Evolutionary conservation across 1,140 invertebrate species (phyloP).

Genomic region (Rhopalosiphum maidis): DNA sequence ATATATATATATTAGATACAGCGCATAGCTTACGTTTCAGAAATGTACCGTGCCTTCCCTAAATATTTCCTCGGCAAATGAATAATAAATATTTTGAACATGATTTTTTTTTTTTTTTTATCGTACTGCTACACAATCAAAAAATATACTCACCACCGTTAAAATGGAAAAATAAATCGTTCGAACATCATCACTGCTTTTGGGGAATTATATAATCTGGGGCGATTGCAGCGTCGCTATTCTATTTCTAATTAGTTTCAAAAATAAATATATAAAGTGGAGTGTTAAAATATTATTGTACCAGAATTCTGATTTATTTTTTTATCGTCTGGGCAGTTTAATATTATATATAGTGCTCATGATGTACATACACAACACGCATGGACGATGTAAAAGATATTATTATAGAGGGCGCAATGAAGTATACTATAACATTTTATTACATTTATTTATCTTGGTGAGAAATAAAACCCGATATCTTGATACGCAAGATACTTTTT

Average conservation of each 20-base stretch:
- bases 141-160: neutral
- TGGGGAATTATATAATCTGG: neutral
- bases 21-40: too few relatives aligned
- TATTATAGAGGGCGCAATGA: neutral
- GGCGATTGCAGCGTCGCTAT: neutral
- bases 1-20: too few relatives aligned
- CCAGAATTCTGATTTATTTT: neutral
- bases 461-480: neutral
- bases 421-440: neutral
- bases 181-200: neutral
- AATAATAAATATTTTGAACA: too few relatives aligned
- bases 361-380: neutral
- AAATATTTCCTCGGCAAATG: too few relatives aligned
- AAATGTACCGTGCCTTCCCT: too few relatives aligned
- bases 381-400: neutral
- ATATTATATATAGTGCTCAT: neutral
- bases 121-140: neutral
- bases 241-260: neutral
- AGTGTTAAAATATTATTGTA: neutral
- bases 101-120: neutral
- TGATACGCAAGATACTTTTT: neutral
- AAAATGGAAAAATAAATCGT: neutral
- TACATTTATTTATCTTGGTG: conserved; percentile 4
- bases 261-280: neutral
- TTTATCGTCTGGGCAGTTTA: neutral